Evolutionary conservation across 1,140 invertebrate genomes (phyloP).

Genomic region (Patella vulgata): DNA sequence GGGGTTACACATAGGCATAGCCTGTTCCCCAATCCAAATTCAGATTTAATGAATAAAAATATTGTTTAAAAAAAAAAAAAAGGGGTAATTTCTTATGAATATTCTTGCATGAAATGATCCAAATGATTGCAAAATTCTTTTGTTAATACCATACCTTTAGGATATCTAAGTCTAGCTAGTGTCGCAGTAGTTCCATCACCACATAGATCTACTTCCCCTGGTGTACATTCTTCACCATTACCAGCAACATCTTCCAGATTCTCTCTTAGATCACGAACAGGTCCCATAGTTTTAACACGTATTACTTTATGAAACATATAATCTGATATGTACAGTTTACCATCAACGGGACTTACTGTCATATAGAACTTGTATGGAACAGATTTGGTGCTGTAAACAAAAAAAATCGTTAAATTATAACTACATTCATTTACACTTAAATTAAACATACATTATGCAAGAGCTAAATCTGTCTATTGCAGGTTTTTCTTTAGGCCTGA

Average conservation of each 20-base stretch:
- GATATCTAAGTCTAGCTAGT: conserved; percentile 93
- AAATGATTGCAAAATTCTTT: too few relatives aligned
- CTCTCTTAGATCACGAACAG: conserved; percentile 80
- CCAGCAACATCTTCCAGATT: conserved; percentile 95
- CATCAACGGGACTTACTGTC: conserved; percentile 91
- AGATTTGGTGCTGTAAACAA: conserved; percentile 79
- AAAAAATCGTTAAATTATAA: conserved; percentile 1
- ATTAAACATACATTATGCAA: too few relatives aligned
- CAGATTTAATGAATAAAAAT: too few relatives aligned
- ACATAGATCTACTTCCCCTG: conserved; percentile 94
- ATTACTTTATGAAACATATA: conserved; percentile 95
- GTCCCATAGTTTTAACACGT: conserved; percentile 81
- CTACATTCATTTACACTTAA: too few relatives aligned
- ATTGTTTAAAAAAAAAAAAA: too few relatives aligned
- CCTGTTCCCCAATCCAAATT: too few relatives aligned
- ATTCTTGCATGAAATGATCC: too few relatives aligned
- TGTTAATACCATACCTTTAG: too few relatives aligned
- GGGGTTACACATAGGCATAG: too few relatives aligned
- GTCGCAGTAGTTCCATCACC: conserved; percentile 91
- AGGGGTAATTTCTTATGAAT: too few relatives aligned
- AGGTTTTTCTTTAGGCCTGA: too few relatives aligned
- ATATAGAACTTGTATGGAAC: conserved; percentile 97
- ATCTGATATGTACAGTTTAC: conserved; percentile 93
- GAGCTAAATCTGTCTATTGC: too few relatives aligned
- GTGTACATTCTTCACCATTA: conserved; percentile 92